These are phyloP conservation scores for Ifrita kowaldi DNA, from an alignment of 2,113 vertebrate species.

Conservation along the genomic window DNA sequence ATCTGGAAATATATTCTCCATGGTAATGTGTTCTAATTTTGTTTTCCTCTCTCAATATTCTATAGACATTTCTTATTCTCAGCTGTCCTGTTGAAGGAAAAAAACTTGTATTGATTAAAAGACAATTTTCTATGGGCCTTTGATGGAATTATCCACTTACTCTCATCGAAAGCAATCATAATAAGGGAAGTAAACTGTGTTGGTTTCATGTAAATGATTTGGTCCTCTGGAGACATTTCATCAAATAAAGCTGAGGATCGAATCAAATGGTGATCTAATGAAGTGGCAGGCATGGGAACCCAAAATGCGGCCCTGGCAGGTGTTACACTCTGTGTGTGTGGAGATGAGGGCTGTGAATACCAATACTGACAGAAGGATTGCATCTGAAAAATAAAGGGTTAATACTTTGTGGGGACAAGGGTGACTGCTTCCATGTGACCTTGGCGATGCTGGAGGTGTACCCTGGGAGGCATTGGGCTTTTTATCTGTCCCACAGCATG, in stretches of 20 bases:
- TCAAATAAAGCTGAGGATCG: not conserved
- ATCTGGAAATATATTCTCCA: not conserved
- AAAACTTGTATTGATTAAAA: conserved; percentile 9
- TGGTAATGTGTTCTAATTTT: not conserved
- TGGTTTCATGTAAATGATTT: conserved; percentile 20
- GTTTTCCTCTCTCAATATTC: not conserved
- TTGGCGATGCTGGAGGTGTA: not conserved
- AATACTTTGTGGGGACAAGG: not conserved
- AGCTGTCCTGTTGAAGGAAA: not conserved
- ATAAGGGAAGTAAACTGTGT: not conserved
- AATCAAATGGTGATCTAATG: conserved; percentile 35
- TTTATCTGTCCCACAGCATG: not conserved
- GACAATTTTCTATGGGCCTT: not conserved
- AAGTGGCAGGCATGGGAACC: conserved; percentile 1
- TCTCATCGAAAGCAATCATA: conserved; percentile 26
- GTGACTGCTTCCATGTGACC: not conserved
- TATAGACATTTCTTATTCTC: not conserved
- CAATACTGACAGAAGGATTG: not conserved
- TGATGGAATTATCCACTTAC: conserved; percentile 24
- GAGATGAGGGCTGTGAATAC: not conserved
- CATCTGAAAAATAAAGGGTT: not conserved
- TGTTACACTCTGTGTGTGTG: not conserved
- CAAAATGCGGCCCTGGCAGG: conserved; percentile 14
- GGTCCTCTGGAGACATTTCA: conserved; percentile 20
- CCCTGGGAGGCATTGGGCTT: not conserved